Evolutionary conservation across 2,113 vertebrate genomes (phyloP), one percentile per base, ranked within the genome.

Genomic region (Varanus salvator): DNA sequence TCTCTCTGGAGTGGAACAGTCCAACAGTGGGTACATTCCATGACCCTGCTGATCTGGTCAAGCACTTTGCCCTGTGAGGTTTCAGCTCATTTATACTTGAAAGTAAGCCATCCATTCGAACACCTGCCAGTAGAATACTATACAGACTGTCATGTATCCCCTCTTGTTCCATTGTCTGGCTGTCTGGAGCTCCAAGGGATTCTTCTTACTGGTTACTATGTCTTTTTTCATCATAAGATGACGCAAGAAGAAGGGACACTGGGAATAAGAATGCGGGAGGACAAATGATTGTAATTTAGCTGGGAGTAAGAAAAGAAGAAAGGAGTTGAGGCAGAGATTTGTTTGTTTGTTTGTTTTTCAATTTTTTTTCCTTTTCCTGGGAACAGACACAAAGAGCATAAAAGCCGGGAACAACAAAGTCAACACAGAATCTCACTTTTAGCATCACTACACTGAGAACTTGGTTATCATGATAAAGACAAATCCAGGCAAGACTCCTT

Each of bases 181-280:
- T 60, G 60, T 76, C 71, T 52, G 85, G 31, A 76, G 72, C 72
- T 57, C 69, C 84, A 75, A 75, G 69, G 54, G 92, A 82, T 89
- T 92, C 94, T 94, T 91, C 88, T 91, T 94, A 92, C 75, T 91
- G 91, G 88, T 92, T 96, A 89, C 78, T 81, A 91, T 93, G 91
- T 86, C 88, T 52, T 12, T 17, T 90, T 94, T 94, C 74, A 84
- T 92, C 87, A 34, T 7, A 76, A 31, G 76, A 44, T 60, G 72
- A 86, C 17, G 23, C 52, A 86, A 86, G 85, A 76, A 76, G 72
- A 76, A 77, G 54, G 54, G 34, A 64, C 14, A 50, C 23, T 72
- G 80, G 90, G 76, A 87, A 78, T 66, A 91, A 60, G 60, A 95
- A 91, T 44, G 87, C 82, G 92, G 91, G 89, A 52, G 94, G 88